A percentile compares a stretch with the other conserved stretches of the same genome.
Evolutionary conservation across 2,888 invertebrate species (phyloP).

Genomic region (Chironomus riparius): DNA sequence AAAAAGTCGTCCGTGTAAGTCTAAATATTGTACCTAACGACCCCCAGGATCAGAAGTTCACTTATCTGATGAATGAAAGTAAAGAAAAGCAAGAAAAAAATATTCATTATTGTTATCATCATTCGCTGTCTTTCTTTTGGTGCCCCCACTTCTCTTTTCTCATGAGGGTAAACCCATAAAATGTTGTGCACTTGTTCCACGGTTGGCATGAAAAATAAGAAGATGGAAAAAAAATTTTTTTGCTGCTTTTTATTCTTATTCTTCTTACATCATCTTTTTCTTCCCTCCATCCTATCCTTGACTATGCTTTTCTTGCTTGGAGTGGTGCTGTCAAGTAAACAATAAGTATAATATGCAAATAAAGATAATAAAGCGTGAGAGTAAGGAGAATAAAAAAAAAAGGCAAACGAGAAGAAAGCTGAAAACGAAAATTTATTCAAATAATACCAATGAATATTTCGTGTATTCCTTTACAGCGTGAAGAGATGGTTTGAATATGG

Average conservation of each 20-base stretch:
- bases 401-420: neutral
- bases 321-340: conserved; percentile 27
- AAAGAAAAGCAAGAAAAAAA: neutral
- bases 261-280: neutral
- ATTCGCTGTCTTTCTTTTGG: neutral
- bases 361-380: conserved; percentile 27
- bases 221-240: neutral
- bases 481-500: too few relatives aligned
- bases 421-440: conserved; percentile 26
- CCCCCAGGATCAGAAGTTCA: neutral
- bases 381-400: neutral
- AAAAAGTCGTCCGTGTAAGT: neutral
- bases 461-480: conserved; percentile 4
- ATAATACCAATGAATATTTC: conserved; percentile 23
- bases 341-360: conserved; percentile 28
- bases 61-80: neutral
- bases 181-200: conserved; percentile 24
- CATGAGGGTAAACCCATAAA: conserved; percentile 26
- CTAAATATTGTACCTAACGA: neutral
- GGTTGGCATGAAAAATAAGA: neutral
- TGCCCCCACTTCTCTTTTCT: neutral
- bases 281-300: neutral
- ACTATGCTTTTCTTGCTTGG: neutral
- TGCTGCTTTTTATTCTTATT: too few relatives aligned
- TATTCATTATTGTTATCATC: conserved; percentile 27